Evolutionary conservation across 1,140 invertebrate species (phyloP).

Genomic region (Cephus cinctus): DNA sequence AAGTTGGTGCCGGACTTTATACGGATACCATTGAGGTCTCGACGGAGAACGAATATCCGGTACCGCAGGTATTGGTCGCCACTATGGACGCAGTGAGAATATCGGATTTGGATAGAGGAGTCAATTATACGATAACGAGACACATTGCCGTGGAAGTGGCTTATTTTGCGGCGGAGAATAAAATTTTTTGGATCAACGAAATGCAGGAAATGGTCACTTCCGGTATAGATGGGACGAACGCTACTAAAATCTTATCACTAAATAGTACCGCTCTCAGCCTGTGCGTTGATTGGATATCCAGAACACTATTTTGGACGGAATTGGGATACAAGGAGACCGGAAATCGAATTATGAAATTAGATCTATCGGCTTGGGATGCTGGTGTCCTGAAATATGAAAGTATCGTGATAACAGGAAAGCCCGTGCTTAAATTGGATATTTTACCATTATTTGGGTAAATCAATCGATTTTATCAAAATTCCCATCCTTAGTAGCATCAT

Average conservation of each 20-base stretch:
- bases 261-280: slow-evolving; percentile 68
- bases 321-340: slow-evolving; percentile 49
- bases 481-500: background rate
- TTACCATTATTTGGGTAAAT: slow-evolving; percentile 69
- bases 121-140: slow-evolving; percentile 58
- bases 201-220: slow-evolving; percentile 73
- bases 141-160: slow-evolving; percentile 66
- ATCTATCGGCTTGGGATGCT: slow-evolving; percentile 48
- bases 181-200: slow-evolving; percentile 83
- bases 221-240: slow-evolving; percentile 57
- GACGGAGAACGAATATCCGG: slow-evolving; percentile 68
- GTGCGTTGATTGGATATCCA: slow-evolving; percentile 82
- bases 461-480: slow-evolving; percentile 1
- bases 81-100: slow-evolving; percentile 70
- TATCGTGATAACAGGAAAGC: slow-evolving; percentile 52
- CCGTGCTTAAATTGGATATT: slow-evolving; percentile 67
- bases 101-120: slow-evolving; percentile 69
- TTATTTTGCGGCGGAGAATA: slow-evolving; percentile 66
- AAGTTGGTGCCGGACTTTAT: slow-evolving; percentile 69
- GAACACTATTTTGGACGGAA: slow-evolving; percentile 80
- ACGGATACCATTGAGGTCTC: slow-evolving; percentile 64
- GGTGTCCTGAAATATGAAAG: slow-evolving; percentile 50
- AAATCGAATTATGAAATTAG: slow-evolving; percentile 41
- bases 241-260: slow-evolving; percentile 66
- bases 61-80: slow-evolving; percentile 76